Evolutionary conservation across 2,113 vertebrate genomes (phyloP), one percentile per base, ranked within the genome.

Genomic region (Heloderma charlesbogerti): DNA sequence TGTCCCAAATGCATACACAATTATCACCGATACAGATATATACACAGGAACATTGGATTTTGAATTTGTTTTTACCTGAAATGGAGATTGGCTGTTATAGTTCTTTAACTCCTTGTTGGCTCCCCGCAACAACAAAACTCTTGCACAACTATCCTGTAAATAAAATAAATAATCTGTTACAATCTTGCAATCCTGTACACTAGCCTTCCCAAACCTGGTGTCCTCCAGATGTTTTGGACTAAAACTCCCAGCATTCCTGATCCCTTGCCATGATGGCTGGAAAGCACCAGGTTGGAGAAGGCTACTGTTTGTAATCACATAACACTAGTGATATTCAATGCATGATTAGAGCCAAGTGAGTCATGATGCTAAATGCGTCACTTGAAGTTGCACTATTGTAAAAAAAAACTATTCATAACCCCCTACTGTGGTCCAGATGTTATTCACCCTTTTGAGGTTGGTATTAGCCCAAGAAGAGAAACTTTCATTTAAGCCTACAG

Each of bases 41-140:
- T 2, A 27, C 43, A 54, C 1, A 22, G 16, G 43, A 75, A 69
- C 29, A 69, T 63, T 74, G 27, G 1, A 51, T 51, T 12, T 6
- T 66, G 16, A 63, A 51, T 1, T 66, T 22, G 22, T 51, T 5
- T 45, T 87, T 97, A 99, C 99, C 99, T 99, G 99, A 93, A 99
- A 99, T 0, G 99, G 98, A 71, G 98, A 98, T 95, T 99, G 99
- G 97, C 98, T 99, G 97, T 99, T 99, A 97, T 98, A 98, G 94
- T 99, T 99, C 95, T 99, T 99, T 34, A 99, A 95, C 79, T 99
- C 99, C 84, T 99, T 99, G 90, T 98, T 96, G 18, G 98, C 98
- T 84, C 99, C 99, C 0, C 99, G 97, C 20, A 99, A 98, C 0
- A 99, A 98, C 95, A 99, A 97, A 91, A 99, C 99, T 45, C 98